Conservation (phyloP, 1,140 invertebrate species). For the Metaphire vulgaris region DNA sequence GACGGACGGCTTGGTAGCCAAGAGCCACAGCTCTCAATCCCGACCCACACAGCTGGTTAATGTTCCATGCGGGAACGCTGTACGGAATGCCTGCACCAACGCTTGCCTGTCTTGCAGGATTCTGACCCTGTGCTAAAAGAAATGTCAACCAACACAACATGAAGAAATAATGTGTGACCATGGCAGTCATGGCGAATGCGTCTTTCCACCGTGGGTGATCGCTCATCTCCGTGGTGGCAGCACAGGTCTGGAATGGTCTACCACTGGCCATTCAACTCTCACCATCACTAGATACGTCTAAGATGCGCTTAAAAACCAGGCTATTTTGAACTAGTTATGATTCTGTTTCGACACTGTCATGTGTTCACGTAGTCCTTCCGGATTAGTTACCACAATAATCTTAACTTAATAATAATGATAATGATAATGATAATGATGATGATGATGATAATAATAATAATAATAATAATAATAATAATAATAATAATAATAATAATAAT, state of each 20-base stretch:
- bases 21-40: conserved; percentile 69
- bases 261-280: neutral
- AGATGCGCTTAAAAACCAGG: neutral
- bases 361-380: no score
- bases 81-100: conserved; percentile 69
- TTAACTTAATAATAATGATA: no score
- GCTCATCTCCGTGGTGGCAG: no score
- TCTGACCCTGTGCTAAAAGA: conserved; percentile 68
- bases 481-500: neutral
- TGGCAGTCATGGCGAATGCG: no score
- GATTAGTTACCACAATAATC: no score
- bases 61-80: conserved; percentile 64
- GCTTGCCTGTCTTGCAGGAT: conserved; percentile 74
- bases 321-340: no score
- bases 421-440: no score
- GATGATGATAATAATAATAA: no score
- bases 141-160: neutral
- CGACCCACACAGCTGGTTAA: conserved; percentile 82
- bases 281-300: neutral
- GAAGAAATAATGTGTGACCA: neutral
- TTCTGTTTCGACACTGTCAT: no score
- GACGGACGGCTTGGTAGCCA: conserved; percentile 65
- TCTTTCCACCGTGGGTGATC: no score
- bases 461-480: no score
- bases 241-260: neutral